Base-by-base conservation (phyloP, 2,797 vertebrate genomes). In the Betta splendens region DNA sequence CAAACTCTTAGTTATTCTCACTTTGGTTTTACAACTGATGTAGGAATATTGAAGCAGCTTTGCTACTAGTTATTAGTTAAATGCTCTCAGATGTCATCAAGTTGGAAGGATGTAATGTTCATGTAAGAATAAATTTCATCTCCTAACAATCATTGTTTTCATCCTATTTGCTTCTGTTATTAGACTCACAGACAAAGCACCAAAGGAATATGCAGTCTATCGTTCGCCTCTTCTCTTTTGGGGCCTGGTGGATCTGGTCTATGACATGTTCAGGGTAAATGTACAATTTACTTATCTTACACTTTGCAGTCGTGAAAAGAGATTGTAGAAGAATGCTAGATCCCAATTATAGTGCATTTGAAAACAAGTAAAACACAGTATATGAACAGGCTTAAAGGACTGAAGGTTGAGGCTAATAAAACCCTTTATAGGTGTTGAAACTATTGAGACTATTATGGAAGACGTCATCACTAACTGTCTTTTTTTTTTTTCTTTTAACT, bases 191-290 rank as follows among this genome's bases (percentile, higher is more conserved):
- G 98, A 99, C 70, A 99, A 97, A 91, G 46, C 93, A 0, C 90
- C 93, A 84, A 97, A 96, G 91, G 97, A 98, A 72, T 99, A 94
- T 39, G 89, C 94, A 7, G 94, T 92, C 2, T 99, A 99, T 68
- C 96, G 97, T 76, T 97, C 96, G 0, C 93, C 95, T 15, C 95
- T 99, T 72, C 96, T 99, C 81, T 99, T 99, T 84, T 99, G 98
- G 98, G 97, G 94, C 43, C 92, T 99, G 9, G 95, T 99, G 7
- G 97, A 99, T 79, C 96, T 98, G n/a, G 95, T 98, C 72, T 99
- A 98, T 75, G 94, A 92, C 92, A 98, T 98, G 95, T 98, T 97
- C 86, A 98, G 94, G 95, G 97, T 99, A 92, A 82, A 42, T 85
- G 72, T 28, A 5, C n/a, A n/a, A n/a, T 20, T 7, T n/a, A n/a